Conservation (phyloP, 1,140 invertebrate species). For the Phortica variegata region DNA sequence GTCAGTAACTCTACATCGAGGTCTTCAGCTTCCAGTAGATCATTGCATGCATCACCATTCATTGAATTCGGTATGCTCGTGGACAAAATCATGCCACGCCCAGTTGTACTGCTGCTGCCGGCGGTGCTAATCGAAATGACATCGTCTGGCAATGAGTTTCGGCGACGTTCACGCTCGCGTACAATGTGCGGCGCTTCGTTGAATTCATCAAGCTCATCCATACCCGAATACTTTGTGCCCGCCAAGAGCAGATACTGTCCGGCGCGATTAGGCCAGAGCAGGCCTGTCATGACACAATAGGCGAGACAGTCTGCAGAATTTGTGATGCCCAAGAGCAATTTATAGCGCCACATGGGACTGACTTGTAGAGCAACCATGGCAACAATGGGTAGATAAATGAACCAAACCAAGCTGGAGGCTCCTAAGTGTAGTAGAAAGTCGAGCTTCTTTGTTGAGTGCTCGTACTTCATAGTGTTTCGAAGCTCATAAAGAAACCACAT, state of each 20-base stretch:
- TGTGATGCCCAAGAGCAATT: constrained; percentile 89
- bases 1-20: constrained; percentile 46
- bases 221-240: constrained; percentile 66
- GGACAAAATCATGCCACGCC: constrained; percentile 40
- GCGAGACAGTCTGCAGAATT: constrained; percentile 93
- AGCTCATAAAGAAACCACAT: constrained; percentile 92
- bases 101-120: constrained; percentile 3
- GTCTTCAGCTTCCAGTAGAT: constrained; percentile 49
- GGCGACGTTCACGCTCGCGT: constrained; percentile 43
- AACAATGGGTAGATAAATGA: constrained; percentile 93
- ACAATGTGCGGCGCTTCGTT: constrained; percentile 82
- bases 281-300: constrained; percentile 89
- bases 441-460: constrained; percentile 86
- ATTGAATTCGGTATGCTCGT: constrained; percentile 44
- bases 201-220: constrained; percentile 86
- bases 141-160: constrained; percentile 40
- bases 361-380: constrained; percentile 91
- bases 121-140: constrained; percentile 34
- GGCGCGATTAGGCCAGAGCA: constrained; percentile 88
- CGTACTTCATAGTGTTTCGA: constrained; percentile 88
- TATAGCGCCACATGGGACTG: constrained; percentile 92
- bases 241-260: constrained; percentile 87
- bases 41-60: constrained; percentile 41
- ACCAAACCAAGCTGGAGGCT: constrained; percentile 96
- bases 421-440: constrained; percentile 95